phyloP scores from a whole-genome alignment of 2,888 invertebrate genomes.

The Pyrrhosoma nymphula region DNA sequence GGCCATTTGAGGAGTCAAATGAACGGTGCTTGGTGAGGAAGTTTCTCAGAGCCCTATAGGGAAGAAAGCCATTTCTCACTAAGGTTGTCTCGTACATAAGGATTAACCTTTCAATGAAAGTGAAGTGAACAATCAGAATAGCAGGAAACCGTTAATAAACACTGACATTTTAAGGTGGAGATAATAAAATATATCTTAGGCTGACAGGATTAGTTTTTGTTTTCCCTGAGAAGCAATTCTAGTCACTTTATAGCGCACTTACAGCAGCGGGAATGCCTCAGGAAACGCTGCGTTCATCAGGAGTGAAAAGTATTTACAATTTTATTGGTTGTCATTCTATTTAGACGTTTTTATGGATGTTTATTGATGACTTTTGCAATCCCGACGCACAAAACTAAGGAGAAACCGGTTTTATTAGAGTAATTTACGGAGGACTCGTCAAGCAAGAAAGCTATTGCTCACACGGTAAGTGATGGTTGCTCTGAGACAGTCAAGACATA shows the following conservation, averaged over 20 bases:
- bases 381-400: not conserved
- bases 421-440: not conserved
- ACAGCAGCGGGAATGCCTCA: not conserved
- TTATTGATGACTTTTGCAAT: not conserved
- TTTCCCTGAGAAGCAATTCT: not conserved
- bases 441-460: not conserved
- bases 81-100: not conserved
- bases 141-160: not conserved
- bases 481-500: not conserved
- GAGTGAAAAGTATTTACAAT: constrained; percentile 8
- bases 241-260: not conserved
- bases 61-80: not conserved
- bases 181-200: not conserved
- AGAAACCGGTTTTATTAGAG: not conserved
- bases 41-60: not conserved
- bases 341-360: constrained; percentile 19
- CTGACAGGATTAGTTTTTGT: not conserved
- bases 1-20: not conserved
- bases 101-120: not conserved
- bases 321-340: not conserved
- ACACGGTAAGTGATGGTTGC: not conserved
- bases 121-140: not conserved
- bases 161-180: not conserved
- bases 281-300: not conserved
- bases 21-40: not conserved